These are phyloP conservation scores for Orius insidiosus DNA, from an alignment of 1,140 invertebrate genomes.

Conservation along the genomic window DNA sequence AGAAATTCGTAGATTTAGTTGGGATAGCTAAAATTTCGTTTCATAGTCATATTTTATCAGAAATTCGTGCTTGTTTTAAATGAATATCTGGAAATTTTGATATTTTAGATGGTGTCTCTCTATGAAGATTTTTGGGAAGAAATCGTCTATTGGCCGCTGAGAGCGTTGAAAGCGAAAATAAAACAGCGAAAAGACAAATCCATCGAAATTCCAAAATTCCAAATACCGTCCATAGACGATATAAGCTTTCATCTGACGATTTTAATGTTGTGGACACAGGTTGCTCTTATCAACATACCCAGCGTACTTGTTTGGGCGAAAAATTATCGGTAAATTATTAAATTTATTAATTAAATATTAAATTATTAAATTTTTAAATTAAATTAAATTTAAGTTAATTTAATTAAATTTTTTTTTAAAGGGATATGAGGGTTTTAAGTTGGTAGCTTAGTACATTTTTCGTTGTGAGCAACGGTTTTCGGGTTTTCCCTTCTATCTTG, in stretches of 20 bases:
- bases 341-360: constrained; percentile 1
- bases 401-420: too few species aligned
- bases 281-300: constrained; percentile 26
- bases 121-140: constrained; percentile 18
- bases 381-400: neutral
- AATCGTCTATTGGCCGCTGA: constrained; percentile 15
- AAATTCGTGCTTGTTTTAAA: neutral
- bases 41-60: constrained; percentile 8
- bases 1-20: neutral
- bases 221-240: constrained; percentile 13
- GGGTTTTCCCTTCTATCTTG: too few species aligned
- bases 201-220: constrained; percentile 4
- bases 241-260: constrained; percentile 25
- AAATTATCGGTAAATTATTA: constrained; percentile 26
- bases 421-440: too few species aligned
- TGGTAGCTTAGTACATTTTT: too few species aligned
- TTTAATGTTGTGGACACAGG: constrained; percentile 26
- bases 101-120: constrained; percentile 8
- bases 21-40: neutral
- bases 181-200: neutral
- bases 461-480: too few species aligned
- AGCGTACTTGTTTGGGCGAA: constrained; percentile 30
- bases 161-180: constrained; percentile 10
- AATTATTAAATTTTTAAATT: neutral
- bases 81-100: too few species aligned